Evolutionary conservation across 2,888 invertebrate genomes (phyloP), one percentile per base, ranked within the genome.

Genomic region (Habroteleia sp.): DNA sequence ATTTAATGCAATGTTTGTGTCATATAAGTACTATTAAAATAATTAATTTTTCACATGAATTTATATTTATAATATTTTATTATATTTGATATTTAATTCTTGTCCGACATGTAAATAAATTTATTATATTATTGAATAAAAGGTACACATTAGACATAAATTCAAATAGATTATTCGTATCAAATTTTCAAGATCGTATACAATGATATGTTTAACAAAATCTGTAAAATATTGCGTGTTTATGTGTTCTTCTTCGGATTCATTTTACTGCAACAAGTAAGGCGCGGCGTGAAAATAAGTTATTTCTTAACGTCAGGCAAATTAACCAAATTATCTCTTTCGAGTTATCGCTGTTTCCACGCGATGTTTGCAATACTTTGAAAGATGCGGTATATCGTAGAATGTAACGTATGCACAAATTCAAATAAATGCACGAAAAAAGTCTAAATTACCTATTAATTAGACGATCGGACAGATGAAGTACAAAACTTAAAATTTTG

Each of bases 291-390:
- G 14, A 65, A 65, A 73, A 65, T 52, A 73, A 42, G 52, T 58
- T 56, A 35, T 73, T 73, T 58, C 72, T 10, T 44, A 73, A 73
- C 72, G 31, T 27, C 29, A 65, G 42, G 60, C 37, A 72, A 72
- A 72, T 72, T 72, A 50, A 48, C 63, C 72, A 72, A 72, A 72
- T 72, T 65, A 65, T 71, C 71, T 46, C 33, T 46, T 27, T 37
- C 25, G 13, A 62, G 46, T 46, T 62, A 71, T 65, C 58, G 50
- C 42, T 50, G 14, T 41, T 65, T 56, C 71, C 58, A 58, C 63
- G 72, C 72, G 42, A 56, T 54, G 33, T 65, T 65, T 16, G 37
- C 42, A 54, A 56, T 46, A 11, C 31, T 48, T 48, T 17, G 8
- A 16, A 42, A 62, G 29, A 16, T 1, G 25, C 13, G 3, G 25